Evolutionary conservation across 1,140 invertebrate genomes (phyloP).

Genomic region (Drosophila nasuta): DNA sequence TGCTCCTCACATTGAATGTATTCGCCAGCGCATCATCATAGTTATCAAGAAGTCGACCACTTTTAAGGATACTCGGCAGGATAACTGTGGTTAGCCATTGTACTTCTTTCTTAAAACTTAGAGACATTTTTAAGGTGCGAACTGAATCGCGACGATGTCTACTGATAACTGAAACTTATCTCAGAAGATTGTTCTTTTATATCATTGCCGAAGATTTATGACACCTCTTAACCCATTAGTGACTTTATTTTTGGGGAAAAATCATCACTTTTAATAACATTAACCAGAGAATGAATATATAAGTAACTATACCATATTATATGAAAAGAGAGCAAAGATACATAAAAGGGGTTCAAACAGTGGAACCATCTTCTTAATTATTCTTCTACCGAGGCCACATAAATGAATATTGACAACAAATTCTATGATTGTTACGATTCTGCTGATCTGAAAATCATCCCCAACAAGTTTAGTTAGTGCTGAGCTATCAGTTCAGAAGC

Average conservation of each 20-base stretch:
- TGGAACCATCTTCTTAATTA: no score
- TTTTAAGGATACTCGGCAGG: slow-evolving; percentile 43
- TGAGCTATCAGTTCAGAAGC: slow-evolving; percentile 8
- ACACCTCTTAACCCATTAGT: slow-evolving; percentile 7
- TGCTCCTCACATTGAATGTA: slow-evolving; percentile 47
- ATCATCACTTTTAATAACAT: background rate
- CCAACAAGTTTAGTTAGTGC: background rate
- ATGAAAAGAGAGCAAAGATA: no score
- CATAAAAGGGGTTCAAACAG: no score
- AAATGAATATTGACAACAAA: background rate
- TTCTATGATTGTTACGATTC: background rate
- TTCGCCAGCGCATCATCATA: slow-evolving; percentile 23
- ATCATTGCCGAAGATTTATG: background rate
- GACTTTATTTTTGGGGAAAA: background rate
- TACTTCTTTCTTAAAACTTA: slow-evolving; percentile 40
- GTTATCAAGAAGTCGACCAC: slow-evolving; percentile 54
- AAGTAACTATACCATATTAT: no score
- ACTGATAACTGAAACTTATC: slow-evolving; percentile 23
- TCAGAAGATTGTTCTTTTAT: slow-evolving; percentile 1
- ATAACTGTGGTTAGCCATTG: slow-evolving; percentile 57
- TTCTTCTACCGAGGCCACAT: background rate
- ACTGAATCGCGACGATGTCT: background rate
- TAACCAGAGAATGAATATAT: background rate
- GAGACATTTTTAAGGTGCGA: slow-evolving; percentile 37
- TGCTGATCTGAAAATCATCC: background rate